Conservation (phyloP, 1,140 invertebrate species). For the Drosophila aff. region DNA sequence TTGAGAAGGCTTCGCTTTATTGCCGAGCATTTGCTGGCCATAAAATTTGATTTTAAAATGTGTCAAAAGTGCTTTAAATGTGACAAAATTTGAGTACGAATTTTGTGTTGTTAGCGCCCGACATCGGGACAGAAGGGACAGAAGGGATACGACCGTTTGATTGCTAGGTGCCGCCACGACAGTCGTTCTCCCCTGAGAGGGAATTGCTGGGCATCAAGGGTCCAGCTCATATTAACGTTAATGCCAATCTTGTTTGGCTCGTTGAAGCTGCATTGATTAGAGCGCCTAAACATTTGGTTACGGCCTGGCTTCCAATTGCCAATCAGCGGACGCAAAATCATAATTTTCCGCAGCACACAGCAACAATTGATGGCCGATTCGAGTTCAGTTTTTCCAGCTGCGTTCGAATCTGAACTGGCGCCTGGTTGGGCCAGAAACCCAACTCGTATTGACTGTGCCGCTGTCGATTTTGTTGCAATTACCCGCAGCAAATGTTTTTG, state of each 20-base stretch:
- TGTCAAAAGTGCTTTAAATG: constrained; percentile 79
- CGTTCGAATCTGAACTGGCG: background rate
- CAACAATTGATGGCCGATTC: constrained; percentile 32
- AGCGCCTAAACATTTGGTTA: constrained; percentile 15
- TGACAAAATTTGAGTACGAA: constrained; percentile 67
- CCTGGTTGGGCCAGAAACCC: background rate
- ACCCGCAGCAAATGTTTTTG: constrained; percentile 68
- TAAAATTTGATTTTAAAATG: constrained; percentile 80
- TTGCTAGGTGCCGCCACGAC: constrained; percentile 52
- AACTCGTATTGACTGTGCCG: constrained; percentile 32
- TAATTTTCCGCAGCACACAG: constrained; percentile 31
- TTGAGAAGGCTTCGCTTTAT: constrained; percentile 34
- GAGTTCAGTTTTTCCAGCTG: constrained; percentile 21
- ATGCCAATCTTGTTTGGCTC: constrained; percentile 15
- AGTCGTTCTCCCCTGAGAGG: constrained; percentile 7
- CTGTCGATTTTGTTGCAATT: constrained; percentile 76
- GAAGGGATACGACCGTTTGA: constrained; percentile 53
- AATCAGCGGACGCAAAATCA: constrained; percentile 40
- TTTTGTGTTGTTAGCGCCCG: constrained; percentile 17
- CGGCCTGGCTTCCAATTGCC: background rate
- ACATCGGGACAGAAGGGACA: constrained; percentile 4
- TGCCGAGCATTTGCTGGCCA: constrained; percentile 54
- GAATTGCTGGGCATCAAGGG: background rate
- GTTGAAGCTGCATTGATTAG: background rate
- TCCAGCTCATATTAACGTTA: background rate